Conservation (phyloP, 2,113 vertebrate species). For the Garra rufa region DNA sequence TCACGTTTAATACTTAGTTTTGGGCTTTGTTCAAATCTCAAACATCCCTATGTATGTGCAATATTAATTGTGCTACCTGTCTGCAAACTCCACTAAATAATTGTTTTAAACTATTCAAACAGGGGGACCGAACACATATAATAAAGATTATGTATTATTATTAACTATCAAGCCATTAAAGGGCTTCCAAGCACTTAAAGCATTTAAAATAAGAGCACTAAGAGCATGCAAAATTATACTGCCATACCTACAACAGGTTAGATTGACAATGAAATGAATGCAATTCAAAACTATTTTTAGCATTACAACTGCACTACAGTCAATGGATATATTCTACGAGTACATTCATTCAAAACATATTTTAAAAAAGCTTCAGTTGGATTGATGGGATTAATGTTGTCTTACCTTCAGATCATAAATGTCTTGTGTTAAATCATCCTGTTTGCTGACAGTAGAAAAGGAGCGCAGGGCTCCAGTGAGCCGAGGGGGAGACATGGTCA, state of each 20-base stretch:
- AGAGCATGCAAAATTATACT: background rate
- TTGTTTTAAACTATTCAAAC: too few relatives aligned
- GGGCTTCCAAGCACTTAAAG: background rate
- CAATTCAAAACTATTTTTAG: background rate
- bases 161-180: background rate
- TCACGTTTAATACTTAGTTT: background rate
- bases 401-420: conserved; percentile 88
- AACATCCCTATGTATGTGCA: background rate
- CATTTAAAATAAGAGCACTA: background rate
- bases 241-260: background rate
- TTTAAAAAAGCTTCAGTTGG: background rate
- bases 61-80: background rate
- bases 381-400: background rate
- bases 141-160: background rate
- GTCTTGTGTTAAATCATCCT: conserved; percentile 84
- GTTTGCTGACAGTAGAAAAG: conserved; percentile 94
- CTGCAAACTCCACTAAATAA: background rate
- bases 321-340: too few relatives aligned
- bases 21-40: background rate
- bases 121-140: background rate
- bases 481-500: conserved; percentile 91
- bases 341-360: too few relatives aligned
- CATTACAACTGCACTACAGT: background rate
- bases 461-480: conserved; percentile 94
- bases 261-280: background rate